A percentile compares a stretch with the other conserved stretches of the same genome.
phyloP scores from a whole-genome alignment of 2,797 vertebrate genomes.

The Coreius guichenoti region DNA sequence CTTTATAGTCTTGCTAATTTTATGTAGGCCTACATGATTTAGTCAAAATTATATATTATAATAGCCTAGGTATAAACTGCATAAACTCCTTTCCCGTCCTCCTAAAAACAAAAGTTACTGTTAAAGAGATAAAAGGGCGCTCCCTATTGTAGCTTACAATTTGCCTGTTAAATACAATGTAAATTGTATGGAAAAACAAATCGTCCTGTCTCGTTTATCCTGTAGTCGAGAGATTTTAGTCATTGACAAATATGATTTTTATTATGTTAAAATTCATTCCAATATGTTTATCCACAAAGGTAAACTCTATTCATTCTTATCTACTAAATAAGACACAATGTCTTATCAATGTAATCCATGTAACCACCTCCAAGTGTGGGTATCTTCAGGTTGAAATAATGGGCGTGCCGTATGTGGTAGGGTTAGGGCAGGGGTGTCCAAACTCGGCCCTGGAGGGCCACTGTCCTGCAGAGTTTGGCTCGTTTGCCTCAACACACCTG shows the following conservation, averaged over 20 bases:
- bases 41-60: not conserved
- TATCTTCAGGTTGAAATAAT: not conserved
- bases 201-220: not conserved
- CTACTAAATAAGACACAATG: not conserved
- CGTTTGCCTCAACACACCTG: not conserved
- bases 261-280: not conserved
- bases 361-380: not conserved
- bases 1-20: not conserved
- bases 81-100: not conserved
- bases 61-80: not conserved
- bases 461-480: not conserved
- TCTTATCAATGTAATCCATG: not conserved
- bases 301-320: not conserved
- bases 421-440: not conserved
- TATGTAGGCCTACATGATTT: not conserved
- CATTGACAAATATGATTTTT: not conserved
- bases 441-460: not conserved
- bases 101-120: not conserved
- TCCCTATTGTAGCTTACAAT: not conserved
- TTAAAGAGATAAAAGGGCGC: not conserved
- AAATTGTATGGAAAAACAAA: not conserved
- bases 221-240: not conserved
- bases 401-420: not conserved
- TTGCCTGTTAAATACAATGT: conserved; percentile 25
- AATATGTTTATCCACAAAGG: not conserved